These are phyloP conservation scores for Noctua janthe DNA, from an alignment of 2,888 invertebrate genomes.

Conservation along the genomic window DNA sequence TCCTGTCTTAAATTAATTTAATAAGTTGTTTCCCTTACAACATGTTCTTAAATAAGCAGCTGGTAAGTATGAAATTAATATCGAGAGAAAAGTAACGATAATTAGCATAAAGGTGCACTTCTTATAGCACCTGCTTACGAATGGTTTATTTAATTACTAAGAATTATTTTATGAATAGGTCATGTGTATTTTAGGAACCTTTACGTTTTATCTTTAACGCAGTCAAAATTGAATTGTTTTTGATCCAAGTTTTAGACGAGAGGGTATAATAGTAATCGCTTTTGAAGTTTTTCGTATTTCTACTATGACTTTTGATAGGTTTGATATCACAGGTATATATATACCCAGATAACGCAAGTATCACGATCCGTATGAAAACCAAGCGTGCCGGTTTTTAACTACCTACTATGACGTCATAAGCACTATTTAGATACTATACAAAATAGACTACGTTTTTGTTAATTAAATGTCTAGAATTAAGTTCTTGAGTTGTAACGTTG, in stretches of 20 bases:
- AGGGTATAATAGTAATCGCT: not conserved
- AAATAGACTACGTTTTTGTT: not conserved
- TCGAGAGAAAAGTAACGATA: constrained; percentile 2
- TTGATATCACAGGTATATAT: not conserved
- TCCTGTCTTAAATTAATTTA: not conserved
- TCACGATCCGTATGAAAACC: too few species aligned
- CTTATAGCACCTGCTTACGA: constrained; percentile 29
- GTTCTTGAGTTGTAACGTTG: too few species aligned
- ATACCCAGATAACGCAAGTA: too few species aligned
- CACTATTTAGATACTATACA: too few species aligned
- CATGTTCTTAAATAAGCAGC: constrained; percentile 20
- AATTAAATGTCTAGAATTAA: not conserved
- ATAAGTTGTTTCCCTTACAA: constrained; percentile 4
- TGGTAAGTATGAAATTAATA: constrained; percentile 17
- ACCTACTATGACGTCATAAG: too few species aligned
- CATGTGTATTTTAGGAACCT: not conserved
- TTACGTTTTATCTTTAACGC: not conserved
- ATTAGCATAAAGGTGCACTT: constrained; percentile 12
- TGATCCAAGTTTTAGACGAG: not conserved
- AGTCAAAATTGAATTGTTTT: not conserved
- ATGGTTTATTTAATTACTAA: not conserved
- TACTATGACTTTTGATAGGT: not conserved
- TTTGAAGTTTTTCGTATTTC: not conserved
- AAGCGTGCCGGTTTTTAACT: too few species aligned
- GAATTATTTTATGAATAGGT: not conserved